Percentiles rank a stretch among this genome's conserved stretches.
Evolutionary conservation across 2,888 invertebrate genomes (phyloP).

Genomic region (Hofmannophila pseudospretella): DNA sequence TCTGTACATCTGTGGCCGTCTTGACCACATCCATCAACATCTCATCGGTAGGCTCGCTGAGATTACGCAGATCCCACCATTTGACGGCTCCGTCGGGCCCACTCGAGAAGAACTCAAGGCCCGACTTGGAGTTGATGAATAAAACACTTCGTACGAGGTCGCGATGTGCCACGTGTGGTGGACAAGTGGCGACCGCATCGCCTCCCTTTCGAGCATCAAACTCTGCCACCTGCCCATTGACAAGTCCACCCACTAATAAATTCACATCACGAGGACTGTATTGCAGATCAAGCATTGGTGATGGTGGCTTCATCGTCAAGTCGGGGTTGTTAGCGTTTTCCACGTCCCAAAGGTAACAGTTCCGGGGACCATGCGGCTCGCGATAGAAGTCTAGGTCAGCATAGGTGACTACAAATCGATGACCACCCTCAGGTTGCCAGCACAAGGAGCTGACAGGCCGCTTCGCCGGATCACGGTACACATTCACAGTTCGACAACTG

Average conservation of each 20-base stretch:
- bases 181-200: slow-evolving; percentile 76
- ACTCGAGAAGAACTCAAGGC: slow-evolving; percentile 94
- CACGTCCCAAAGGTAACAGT: slow-evolving; percentile 90
- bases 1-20: slow-evolving; percentile 65
- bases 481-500: slow-evolving; percentile 87
- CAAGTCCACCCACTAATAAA: slow-evolving; percentile 81
- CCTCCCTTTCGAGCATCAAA: slow-evolving; percentile 85
- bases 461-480: slow-evolving; percentile 83
- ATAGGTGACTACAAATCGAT: slow-evolving; percentile 89
- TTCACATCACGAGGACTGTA: slow-evolving; percentile 89
- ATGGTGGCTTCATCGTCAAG: slow-evolving; percentile 81
- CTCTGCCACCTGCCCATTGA: slow-evolving; percentile 80
- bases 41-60: slow-evolving; percentile 80
- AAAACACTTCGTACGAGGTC: slow-evolving; percentile 90
- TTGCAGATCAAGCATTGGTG: slow-evolving; percentile 86
- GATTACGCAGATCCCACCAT: slow-evolving; percentile 86
- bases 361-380: slow-evolving; percentile 36
- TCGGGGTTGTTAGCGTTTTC: slow-evolving; percentile 90
- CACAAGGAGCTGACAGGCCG: slow-evolving; percentile 87
- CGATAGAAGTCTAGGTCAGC: slow-evolving; percentile 87
- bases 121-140: slow-evolving; percentile 95
- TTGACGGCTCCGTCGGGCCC: slow-evolving; percentile 92
- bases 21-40: slow-evolving; percentile 82
- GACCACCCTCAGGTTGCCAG: slow-evolving; percentile 91
- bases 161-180: slow-evolving; percentile 88